Evolutionary conservation across 2,113 vertebrate species (phyloP), one percentile per base, ranked within the genome.

Genomic region (Oryzias melastigma): DNA sequence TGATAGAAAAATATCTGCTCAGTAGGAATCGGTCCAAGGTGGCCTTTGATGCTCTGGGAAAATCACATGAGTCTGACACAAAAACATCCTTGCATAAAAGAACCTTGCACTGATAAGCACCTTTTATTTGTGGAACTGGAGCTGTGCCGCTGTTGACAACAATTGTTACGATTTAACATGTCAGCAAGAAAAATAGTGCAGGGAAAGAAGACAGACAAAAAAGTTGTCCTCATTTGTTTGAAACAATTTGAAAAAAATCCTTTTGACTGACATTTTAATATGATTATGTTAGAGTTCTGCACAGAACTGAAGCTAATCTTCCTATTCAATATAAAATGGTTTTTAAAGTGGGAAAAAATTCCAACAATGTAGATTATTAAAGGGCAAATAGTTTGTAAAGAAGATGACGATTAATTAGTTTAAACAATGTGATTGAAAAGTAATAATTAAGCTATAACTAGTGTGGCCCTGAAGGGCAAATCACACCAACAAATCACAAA

Each of bases 91-190:
- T 67, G 35, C 1, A 57, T 63, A 68, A 41, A 49, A 55, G 22
- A 16, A 46, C 41, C 5, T 29, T 54, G 24, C 53, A 6, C 6
- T 60, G 63, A 78, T 50, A 71, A 65, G 65, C 58, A 72, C 45
- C 63, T 64, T 58, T 52, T 58, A 44, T 46, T 54, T 4, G 46
- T 58, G 57, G 29, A 44, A 48, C 49, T 46, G 27, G 29, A 40
- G 41, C 24, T 17, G 22, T 40, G 22, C 27, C 49, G 16, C 51
- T 35, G 17, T 60, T 3, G 29, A 62, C 22, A 51, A 12, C 13
- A 25, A n/a, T 22, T 61, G 18, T 73, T 17, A 19, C 14, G 52
- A 43, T 57, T n/a, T 12, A 35, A 40, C 3, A 17, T 29, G 22
- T 71, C 35, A 53, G 10, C 4, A n/a, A 52, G 41, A 50, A 60